Conservation (phyloP, 2,797 vertebrate species). For the Amblyraja radiata region DNA sequence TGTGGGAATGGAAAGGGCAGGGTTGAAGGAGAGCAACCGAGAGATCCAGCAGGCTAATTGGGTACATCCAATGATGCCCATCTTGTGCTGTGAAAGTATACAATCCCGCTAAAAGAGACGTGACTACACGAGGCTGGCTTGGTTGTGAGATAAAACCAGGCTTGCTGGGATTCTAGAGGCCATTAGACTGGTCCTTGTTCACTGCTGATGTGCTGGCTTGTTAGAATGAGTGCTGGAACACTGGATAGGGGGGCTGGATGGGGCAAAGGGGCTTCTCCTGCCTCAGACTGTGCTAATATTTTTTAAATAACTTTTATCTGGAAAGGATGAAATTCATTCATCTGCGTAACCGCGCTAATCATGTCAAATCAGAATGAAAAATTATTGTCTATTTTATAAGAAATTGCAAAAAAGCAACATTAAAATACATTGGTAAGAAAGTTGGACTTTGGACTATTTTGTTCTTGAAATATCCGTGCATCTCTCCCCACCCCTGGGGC, state of each 20-base stretch:
- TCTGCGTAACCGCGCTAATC: background rate
- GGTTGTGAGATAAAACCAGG: background rate
- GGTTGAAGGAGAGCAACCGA: too few relatives aligned
- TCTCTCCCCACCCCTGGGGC: background rate
- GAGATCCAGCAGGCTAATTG: background rate
- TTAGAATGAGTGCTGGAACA: background rate
- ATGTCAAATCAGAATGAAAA: background rate
- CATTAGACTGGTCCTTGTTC: background rate
- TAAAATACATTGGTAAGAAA: constrained; percentile 33
- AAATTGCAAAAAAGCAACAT: constrained; percentile 16
- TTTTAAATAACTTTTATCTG: background rate
- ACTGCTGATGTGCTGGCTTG: too few relatives aligned
- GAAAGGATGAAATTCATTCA: constrained; percentile 18
- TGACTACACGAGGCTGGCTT: background rate
- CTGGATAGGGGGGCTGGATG: background rate
- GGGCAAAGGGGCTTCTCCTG: background rate
- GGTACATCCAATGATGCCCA: background rate
- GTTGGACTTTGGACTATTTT: background rate
- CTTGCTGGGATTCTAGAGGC: too few relatives aligned
- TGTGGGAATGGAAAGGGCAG: too few relatives aligned
- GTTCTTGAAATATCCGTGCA: background rate
- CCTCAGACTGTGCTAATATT: background rate
- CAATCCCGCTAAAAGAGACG: background rate
- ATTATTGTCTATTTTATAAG: constrained; percentile 26
- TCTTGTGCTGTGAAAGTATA: background rate